These are phyloP conservation scores for Salvator merianae DNA, from an alignment of 2,113 vertebrate species.

Conservation along the genomic window DNA sequence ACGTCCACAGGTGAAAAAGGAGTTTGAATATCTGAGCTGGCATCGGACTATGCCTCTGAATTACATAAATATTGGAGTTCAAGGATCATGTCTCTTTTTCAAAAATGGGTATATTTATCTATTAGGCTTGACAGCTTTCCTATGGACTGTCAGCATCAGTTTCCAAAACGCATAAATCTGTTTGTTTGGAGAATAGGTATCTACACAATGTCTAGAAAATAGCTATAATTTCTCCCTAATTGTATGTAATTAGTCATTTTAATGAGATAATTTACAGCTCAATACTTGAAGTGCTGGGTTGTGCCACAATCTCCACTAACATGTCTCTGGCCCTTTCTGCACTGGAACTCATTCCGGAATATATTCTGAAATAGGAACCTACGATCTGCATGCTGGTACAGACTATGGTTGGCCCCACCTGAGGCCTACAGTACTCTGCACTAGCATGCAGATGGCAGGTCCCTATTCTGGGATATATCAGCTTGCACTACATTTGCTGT, in stretches of 20 bases:
- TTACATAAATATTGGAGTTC: neutral
- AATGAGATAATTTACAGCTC: constrained; percentile 31
- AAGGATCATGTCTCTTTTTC: neutral
- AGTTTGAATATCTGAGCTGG: neutral
- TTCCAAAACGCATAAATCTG: constrained; percentile 46
- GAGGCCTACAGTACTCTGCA: no score
- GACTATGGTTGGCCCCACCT: no score
- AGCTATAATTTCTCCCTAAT: constrained; percentile 40
- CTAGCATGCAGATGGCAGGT: no score
- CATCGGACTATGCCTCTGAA: neutral
- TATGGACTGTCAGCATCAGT: constrained; percentile 26
- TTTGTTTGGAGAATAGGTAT: constrained; percentile 52
- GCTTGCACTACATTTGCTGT: no score
- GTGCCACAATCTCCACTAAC: neutral
- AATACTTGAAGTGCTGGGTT: neutral
- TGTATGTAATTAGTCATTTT: constrained; percentile 42
- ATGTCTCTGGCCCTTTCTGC: no score
- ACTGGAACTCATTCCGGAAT: no score
- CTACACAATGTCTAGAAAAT: constrained; percentile 45
- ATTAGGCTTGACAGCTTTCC: constrained; percentile 28
- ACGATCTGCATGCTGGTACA: no score
- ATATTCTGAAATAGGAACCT: no score
- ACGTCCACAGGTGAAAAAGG: neutral
- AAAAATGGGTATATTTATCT: constrained; percentile 8
- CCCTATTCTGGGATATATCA: no score